Conservation (phyloP, 2,888 invertebrate species). For the Mamestra brassicae region DNA sequence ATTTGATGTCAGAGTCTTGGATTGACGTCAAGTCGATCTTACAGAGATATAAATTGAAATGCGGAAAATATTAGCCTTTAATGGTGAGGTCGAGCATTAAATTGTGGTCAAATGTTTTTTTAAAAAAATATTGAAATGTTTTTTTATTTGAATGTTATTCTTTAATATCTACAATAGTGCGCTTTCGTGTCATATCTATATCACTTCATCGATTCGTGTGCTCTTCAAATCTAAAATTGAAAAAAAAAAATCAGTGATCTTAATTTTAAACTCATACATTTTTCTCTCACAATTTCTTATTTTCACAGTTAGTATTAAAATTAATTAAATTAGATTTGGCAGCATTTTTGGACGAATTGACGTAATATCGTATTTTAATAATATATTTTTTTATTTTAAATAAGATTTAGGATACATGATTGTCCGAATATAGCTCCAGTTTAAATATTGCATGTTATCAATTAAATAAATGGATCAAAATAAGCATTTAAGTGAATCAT, state of each 20-base stretch:
- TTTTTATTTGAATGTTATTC: not conserved
- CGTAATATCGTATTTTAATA: constrained; percentile 10
- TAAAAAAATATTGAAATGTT: not conserved
- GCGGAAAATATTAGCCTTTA: not conserved
- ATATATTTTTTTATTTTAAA: not conserved
- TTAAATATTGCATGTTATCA: not conserved
- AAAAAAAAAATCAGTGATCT: not conserved
- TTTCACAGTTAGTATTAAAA: constrained; percentile 7
- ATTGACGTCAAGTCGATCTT: not conserved
- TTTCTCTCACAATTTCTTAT: not conserved
- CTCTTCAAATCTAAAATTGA: no score
- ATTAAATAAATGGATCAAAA: not conserved
- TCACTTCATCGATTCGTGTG: not conserved
- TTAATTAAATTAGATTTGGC: constrained; percentile 58
- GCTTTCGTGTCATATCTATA: not conserved
- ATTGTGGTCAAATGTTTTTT: no score
- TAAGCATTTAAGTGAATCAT: not conserved
- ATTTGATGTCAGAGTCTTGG: not conserved
- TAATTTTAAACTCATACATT: not conserved
- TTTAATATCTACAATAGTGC: not conserved
- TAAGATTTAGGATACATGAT: not conserved
- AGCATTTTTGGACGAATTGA: constrained; percentile 70
- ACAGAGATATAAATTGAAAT: not conserved
- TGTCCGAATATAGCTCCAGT: constrained; percentile 33
- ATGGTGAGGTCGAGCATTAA: no score